These are phyloP conservation scores for Conopomorpha cramerella DNA, from an alignment of 1,140 invertebrate genomes.

Conservation along the genomic window DNA sequence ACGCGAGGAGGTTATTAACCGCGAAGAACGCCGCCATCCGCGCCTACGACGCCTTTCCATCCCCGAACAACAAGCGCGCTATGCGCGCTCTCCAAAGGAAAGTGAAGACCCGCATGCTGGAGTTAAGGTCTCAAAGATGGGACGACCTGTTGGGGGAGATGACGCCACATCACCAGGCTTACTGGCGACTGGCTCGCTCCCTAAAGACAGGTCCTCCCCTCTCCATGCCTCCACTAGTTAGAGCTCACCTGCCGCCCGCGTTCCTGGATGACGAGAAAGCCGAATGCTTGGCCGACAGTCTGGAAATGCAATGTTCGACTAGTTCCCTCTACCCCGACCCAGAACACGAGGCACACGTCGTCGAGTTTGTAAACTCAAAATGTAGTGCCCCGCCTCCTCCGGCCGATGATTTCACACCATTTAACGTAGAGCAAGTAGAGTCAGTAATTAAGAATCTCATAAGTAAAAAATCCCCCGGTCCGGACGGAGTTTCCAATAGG, in stretches of 20 bases:
- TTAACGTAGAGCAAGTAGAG: not conserved
- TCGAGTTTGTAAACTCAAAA: no score
- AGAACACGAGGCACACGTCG: slow-evolving; percentile 2
- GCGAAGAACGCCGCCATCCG: not conserved
- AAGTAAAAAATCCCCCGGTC: not conserved
- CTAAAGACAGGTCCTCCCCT: not conserved
- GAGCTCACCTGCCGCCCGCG: slow-evolving; percentile 4
- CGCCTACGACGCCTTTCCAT: not conserved
- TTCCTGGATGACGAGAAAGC: slow-evolving; percentile 10
- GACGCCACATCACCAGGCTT: slow-evolving; percentile 4
- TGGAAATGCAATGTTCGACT: slow-evolving; percentile 4
- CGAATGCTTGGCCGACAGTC: slow-evolving; percentile 9
- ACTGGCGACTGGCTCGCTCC: slow-evolving; percentile 5
- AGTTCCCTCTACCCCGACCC: slow-evolving; percentile 2
- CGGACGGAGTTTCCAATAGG: slow-evolving; percentile 11
- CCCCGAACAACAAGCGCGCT: not conserved
- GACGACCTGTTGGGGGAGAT: slow-evolving; percentile 1
- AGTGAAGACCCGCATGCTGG: not conserved
- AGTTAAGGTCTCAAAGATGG: not conserved
- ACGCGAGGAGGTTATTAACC: not conserved
- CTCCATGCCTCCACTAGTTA: slow-evolving; percentile 1
- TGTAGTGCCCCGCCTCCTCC: slow-evolving; percentile 1
- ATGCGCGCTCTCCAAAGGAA: not conserved
- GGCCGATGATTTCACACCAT: not conserved
- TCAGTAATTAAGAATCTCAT: not conserved